These are phyloP conservation scores for Umimayanthus kanabou DNA, from an alignment of 92 coral and sea anemone genomes.

Conservation along the genomic window DNA sequence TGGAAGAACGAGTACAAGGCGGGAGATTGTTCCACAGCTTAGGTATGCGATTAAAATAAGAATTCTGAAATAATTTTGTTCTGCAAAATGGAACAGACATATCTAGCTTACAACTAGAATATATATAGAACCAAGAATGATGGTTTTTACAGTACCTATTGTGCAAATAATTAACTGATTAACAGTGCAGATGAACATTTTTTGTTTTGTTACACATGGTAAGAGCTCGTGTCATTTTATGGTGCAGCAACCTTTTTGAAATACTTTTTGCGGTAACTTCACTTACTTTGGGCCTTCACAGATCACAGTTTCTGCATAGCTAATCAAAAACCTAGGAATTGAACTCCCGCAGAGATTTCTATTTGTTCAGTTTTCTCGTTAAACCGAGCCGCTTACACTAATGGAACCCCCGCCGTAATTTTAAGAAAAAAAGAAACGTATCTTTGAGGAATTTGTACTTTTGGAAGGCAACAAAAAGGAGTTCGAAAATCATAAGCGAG, in stretches of 20 bases:
- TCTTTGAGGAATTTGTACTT: neutral
- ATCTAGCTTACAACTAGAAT: too few species aligned
- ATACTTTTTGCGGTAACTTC: neutral
- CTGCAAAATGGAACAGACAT: too few species aligned
- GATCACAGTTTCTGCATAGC: neutral
- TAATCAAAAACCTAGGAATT: neutral
- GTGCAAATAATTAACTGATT: neutral
- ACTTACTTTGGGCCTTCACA: neutral
- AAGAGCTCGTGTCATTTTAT: neutral
- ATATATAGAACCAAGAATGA: neutral
- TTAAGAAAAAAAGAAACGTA: neutral
- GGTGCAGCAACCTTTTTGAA: too few species aligned
- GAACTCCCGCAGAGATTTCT: conserved; percentile 5
- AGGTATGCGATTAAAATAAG: too few species aligned
- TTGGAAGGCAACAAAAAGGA: neutral
- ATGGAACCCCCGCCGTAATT: conserved; percentile 1
- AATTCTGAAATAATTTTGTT: too few species aligned
- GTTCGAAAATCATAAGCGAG: neutral
- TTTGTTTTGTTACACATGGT: neutral
- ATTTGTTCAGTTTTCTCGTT: conserved; percentile 20
- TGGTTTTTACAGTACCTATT: neutral
- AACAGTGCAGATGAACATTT: neutral
- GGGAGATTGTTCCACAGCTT: too few species aligned
- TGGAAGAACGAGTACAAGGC: too few species aligned
- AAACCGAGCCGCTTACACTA: neutral